phyloP scores from a whole-genome alignment of 2,888 invertebrate species.

The Ypsolopha scabrella region DNA sequence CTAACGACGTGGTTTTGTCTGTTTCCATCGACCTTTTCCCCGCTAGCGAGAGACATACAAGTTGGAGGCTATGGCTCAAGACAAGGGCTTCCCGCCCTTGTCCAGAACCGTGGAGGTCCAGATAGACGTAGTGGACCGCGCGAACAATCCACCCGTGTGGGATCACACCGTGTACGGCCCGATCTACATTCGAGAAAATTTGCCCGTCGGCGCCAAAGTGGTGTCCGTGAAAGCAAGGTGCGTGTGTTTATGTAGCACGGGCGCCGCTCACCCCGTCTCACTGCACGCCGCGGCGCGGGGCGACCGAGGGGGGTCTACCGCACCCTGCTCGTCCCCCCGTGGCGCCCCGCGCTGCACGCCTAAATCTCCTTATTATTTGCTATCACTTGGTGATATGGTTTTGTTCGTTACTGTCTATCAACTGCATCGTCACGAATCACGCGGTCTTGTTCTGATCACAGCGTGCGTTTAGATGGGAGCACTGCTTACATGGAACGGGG shows the following conservation, averaged over 20 bases:
- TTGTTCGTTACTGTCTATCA: conserved; percentile 37
- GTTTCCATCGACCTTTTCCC: conserved; percentile 74
- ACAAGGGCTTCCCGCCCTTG: conserved; percentile 96
- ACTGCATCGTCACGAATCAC: conserved; percentile 49
- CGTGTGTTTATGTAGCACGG: conserved; percentile 71
- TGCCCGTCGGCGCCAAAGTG: conserved; percentile 97
- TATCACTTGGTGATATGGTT: conserved; percentile 55
- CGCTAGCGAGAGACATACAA: conserved; percentile 96
- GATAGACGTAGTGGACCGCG: conserved; percentile 98
- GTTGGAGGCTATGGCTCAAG: conserved; percentile 98
- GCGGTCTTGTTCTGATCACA: conserved; percentile 42
- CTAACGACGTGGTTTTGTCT: conserved; percentile 77
- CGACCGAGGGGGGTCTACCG: conserved; percentile 15
- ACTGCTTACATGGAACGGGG: conserved; percentile 63
- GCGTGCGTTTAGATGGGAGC: conserved; percentile 57
- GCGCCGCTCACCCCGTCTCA: conserved; percentile 73
- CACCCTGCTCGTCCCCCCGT: conserved; percentile 7
- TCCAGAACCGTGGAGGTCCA: conserved; percentile 97
- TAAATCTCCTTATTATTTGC: conserved; percentile 46
- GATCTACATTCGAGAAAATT: conserved; percentile 97
- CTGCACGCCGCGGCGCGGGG: conserved; percentile 53
- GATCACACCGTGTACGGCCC: conserved; percentile 97
- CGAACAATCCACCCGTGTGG: conserved; percentile 98
- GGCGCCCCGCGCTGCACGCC: conserved; percentile 33
- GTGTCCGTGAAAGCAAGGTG: conserved; percentile 99